These are phyloP conservation scores for Hipparchia semele DNA, from an alignment of 2,888 invertebrate species.

Conservation along the genomic window DNA sequence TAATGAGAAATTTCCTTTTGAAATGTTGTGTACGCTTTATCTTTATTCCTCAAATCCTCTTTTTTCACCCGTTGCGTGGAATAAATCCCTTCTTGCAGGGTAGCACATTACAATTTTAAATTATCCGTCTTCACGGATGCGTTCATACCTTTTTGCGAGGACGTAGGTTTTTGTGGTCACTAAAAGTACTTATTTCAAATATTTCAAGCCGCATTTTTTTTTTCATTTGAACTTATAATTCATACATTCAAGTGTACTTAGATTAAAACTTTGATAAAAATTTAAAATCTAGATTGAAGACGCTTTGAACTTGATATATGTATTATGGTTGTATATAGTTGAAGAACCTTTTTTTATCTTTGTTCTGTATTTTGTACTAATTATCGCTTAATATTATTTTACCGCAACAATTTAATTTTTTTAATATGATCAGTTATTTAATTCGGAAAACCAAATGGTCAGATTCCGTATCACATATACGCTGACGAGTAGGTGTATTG, in stretches of 20 bases:
- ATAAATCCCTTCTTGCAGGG: slow-evolving; percentile 33
- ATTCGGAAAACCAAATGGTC: neutral
- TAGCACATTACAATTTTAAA: slow-evolving; percentile 40
- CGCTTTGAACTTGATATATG: too few relatives aligned
- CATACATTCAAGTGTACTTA: too few relatives aligned
- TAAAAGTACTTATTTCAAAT: slow-evolving; percentile 33
- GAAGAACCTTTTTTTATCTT: too few relatives aligned
- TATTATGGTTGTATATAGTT: too few relatives aligned
- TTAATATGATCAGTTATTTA: neutral
- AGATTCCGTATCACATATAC: neutral
- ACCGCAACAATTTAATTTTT: too few relatives aligned
- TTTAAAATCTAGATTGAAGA: too few relatives aligned
- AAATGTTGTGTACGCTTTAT: slow-evolving; percentile 13
- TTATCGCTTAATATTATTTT: too few relatives aligned
- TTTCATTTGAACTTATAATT: too few relatives aligned
- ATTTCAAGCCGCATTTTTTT: neutral
- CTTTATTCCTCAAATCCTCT: slow-evolving; percentile 18
- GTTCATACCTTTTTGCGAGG: slow-evolving; percentile 33
- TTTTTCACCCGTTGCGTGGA: slow-evolving; percentile 28
- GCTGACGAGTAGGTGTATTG: neutral
- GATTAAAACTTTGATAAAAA: too few relatives aligned
- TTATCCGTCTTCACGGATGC: slow-evolving; percentile 38
- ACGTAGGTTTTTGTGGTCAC: slow-evolving; percentile 39
- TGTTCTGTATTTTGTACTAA: too few relatives aligned
- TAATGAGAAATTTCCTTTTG: slow-evolving; percentile 19